Conservation (phyloP, 2,888 invertebrate genomes). For the Andrena bucephala region DNA sequence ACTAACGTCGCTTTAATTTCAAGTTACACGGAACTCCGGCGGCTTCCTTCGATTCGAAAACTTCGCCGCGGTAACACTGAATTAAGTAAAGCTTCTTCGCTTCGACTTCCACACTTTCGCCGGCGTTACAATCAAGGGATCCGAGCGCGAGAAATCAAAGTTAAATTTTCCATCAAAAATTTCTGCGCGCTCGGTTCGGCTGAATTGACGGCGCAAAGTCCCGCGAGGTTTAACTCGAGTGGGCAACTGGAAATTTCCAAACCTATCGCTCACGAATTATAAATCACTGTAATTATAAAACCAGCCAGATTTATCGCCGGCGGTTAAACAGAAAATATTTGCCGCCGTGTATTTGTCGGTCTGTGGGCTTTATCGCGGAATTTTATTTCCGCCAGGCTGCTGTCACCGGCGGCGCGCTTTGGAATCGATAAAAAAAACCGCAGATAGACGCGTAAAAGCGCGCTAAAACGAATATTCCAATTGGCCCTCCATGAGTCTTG, state of each 20-base stretch:
- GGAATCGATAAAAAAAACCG: conserved; percentile 35
- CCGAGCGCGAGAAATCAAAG: conserved; percentile 2
- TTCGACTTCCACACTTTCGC: background rate
- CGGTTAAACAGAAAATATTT: background rate
- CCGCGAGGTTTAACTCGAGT: background rate
- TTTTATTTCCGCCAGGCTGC: background rate
- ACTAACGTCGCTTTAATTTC: conserved; percentile 6
- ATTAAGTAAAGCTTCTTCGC: background rate
- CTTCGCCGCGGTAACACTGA: background rate
- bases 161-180: conserved; percentile 8
- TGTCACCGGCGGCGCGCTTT: background rate
- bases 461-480: conserved; percentile 60
- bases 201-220: background rate
- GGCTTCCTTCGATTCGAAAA: conserved; percentile 4
- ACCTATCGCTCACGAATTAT: background rate
- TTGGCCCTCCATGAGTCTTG: conserved; percentile 65
- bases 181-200: background rate
- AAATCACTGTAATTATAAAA: background rate
- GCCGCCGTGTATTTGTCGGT: background rate
- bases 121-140: background rate
- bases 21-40: conserved; percentile 17
- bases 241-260: background rate
- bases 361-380: background rate
- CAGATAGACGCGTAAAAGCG: conserved; percentile 39
- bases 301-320: background rate